phyloP scores from a whole-genome alignment of 2,888 invertebrate species.

The Acanthosepion lycidas region DNA sequence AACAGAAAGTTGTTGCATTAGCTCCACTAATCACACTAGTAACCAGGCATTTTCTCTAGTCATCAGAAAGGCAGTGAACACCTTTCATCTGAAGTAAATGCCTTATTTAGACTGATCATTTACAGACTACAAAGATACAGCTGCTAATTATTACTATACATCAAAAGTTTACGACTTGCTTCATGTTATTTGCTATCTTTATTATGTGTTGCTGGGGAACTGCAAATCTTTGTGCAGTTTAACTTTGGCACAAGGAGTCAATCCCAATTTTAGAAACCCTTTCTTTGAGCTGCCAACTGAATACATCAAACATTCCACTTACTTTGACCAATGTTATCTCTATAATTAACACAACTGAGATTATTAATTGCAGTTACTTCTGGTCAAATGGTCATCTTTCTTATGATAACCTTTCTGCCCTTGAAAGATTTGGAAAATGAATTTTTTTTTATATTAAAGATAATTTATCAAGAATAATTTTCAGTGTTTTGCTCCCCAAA shows the following conservation, averaged over 20 bases:
- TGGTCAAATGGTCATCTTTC: background rate
- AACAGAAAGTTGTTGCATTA: background rate
- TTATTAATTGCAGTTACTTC: background rate
- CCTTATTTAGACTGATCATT: background rate
- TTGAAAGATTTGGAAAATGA: background rate
- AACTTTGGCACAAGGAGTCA: background rate
- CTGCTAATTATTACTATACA: background rate
- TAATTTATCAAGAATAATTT: too few relatives aligned
- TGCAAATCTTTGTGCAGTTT: background rate
- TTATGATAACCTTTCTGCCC: background rate
- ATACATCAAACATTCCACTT: background rate
- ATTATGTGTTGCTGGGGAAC: background rate
- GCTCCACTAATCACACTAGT: background rate
- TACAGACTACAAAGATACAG: background rate
- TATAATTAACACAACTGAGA: background rate
- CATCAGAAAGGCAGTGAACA: background rate
- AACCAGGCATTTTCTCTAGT: background rate
- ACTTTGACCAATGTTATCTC: background rate
- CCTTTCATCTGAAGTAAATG: background rate
- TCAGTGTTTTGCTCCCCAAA: too few relatives aligned
- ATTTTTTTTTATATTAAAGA: too few relatives aligned
- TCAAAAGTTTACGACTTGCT: background rate
- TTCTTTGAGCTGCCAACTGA: background rate
- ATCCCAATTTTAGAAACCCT: background rate
- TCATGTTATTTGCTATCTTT: background rate